phyloP scores from a whole-genome alignment of 2,797 vertebrate genomes.

The Lerista edwardsae region DNA sequence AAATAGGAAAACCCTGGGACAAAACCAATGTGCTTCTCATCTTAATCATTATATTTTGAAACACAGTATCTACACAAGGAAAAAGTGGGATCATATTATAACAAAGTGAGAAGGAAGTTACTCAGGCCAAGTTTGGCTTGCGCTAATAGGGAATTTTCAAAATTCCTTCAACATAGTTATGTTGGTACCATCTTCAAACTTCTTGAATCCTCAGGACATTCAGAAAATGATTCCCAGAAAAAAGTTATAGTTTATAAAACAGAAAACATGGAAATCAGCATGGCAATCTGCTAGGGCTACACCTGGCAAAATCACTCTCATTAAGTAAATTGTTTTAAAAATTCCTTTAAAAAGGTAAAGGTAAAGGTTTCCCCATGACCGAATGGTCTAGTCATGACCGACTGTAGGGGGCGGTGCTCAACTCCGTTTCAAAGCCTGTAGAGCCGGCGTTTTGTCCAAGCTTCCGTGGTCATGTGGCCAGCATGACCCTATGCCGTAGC shows the following conservation, averaged over 20 bases:
- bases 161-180: conserved; percentile 14
- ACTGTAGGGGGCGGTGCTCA: no score
- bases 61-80: not conserved
- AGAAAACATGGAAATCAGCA: not conserved
- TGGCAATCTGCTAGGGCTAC: not conserved
- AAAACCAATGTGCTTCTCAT: not conserved
- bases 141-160: conserved; percentile 17
- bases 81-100: not conserved
- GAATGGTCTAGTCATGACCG: no score
- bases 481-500: no score
- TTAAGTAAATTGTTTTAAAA: not conserved
- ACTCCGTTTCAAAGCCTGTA: no score
- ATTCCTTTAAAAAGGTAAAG: no score
- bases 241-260: not conserved
- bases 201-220: conserved; percentile 1
- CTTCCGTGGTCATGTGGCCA: no score
- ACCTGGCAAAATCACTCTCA: not conserved
- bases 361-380: no score
- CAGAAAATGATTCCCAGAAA: conserved; percentile 10
- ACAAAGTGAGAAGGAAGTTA: not conserved
- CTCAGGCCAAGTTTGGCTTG: conserved; percentile 3
- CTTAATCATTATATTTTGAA: not conserved
- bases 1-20: conserved; percentile 1
- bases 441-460: no score
- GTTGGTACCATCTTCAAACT: not conserved